Base-by-base conservation (phyloP, 2,113 vertebrate genomes). In the Sapajus apella region DNA sequence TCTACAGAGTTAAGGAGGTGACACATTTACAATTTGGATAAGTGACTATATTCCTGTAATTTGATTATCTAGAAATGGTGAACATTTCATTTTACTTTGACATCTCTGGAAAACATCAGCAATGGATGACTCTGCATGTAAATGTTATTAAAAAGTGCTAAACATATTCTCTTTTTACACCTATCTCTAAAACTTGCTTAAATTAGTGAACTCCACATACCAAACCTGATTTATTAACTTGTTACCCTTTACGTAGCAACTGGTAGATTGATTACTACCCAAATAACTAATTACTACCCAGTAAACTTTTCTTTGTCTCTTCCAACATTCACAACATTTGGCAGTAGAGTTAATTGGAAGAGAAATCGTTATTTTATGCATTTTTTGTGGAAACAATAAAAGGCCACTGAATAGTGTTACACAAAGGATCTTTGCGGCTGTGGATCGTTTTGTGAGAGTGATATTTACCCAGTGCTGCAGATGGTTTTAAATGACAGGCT, bases 401-500 rank as follows among this genome's bases (percentile, higher is more conserved):
- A 94, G 58, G 1, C 80, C 85, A 96, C 72, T 84, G 68, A 97
- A 95, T 40, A 1, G 27, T 11, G 92, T 89, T 86, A 64, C 68
- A 40, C 37, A 97, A 98, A 97, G 47, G 45, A 92, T 91, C 86
- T 80, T 61, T 92, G 47, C 1, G 64, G n/a, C 83, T 96, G 56
- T 43, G 88, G 82, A 86, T 89, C 72, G n/a, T 86, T 40, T 90
- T 88, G n/a, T 61, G 96, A 98, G 95, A 98, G 79, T 90, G 87
- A 45, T 97, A 95, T 82, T 98, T 98, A 96, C 82, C 79, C 23
- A 17, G 84, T 58, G 66, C 91, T 96, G 97, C 97, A 97, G 95
- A 98, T 98, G 97, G 97, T 95, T 96, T 89, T 87, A 98, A 98
- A 98, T 98, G 97, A 97, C 55, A 97, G 95, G 94, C 91, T 98